Conservation (phyloP, 2,797 vertebrate species). For the Ceyx erithaca region DNA sequence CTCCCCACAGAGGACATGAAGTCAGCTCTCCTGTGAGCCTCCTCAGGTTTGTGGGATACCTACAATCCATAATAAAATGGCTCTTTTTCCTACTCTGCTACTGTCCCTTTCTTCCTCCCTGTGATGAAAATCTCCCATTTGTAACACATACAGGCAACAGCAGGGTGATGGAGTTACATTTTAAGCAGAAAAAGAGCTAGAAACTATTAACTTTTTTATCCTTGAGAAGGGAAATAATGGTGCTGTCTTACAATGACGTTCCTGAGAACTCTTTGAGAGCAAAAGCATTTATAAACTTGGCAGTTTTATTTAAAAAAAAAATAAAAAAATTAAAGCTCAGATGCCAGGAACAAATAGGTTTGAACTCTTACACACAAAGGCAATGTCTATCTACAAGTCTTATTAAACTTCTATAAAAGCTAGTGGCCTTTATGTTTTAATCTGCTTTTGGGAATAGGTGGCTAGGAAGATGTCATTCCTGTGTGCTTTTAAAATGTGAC, state of each 20-base stretch:
- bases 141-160: not conserved
- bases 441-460: not conserved
- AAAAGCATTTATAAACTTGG: not conserved
- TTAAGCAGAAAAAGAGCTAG: not conserved
- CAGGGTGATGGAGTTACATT: not conserved
- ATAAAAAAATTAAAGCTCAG: not conserved
- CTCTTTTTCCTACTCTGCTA: not conserved
- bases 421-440: not conserved
- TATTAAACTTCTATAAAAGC: not conserved
- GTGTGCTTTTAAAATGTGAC: not conserved
- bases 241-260: not conserved
- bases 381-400: not conserved
- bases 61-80: not conserved
- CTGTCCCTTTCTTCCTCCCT: not conserved
- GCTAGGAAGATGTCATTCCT: not conserved
- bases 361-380: not conserved
- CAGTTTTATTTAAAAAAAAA: not conserved
- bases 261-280: not conserved
- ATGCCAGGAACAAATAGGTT: not conserved
- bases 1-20: not conserved
- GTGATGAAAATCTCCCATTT: not conserved
- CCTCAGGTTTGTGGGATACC: not conserved
- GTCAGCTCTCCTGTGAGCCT: not conserved
- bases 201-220: not conserved
- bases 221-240: not conserved